Evolutionary conservation across 1,140 invertebrate species (phyloP).

Genomic region (Drosophila rufa): DNA sequence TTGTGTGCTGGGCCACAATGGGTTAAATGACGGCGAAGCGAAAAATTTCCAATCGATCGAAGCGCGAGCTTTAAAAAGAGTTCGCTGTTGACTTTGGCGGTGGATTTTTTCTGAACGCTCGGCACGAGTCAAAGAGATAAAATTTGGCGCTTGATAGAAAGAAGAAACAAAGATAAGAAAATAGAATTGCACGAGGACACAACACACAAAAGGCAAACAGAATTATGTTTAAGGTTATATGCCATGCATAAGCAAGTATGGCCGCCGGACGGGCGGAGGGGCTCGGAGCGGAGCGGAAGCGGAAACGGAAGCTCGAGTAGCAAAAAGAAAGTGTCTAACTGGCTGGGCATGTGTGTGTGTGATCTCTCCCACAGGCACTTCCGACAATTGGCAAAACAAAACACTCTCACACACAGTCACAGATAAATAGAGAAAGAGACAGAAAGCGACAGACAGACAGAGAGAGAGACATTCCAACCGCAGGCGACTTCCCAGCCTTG

Average conservation of each 20-base stretch:
- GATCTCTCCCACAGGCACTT: conserved; percentile 68
- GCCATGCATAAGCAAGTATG: conserved; percentile 82
- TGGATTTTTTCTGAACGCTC: conserved; percentile 1
- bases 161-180: conserved; percentile 54
- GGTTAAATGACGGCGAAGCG: conserved; percentile 24
- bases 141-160: conserved; percentile 55
- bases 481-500: conserved; percentile 29
- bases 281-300: conserved; percentile 62
- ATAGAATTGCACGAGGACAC: conserved; percentile 71
- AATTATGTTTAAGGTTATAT: conserved; percentile 84
- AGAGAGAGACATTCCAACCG: conserved; percentile 22
- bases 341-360: conserved; percentile 49
- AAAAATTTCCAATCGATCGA: conserved; percentile 1
- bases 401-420: conserved; percentile 42
- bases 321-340: conserved; percentile 82
- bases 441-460: neutral
- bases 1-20: conserved; percentile 36
- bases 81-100: conserved; percentile 9
- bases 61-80: conserved; percentile 7
- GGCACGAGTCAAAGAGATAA: conserved; percentile 71
- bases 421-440: conserved; percentile 4
- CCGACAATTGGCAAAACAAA: conserved; percentile 82
- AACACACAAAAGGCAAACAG: conserved; percentile 75
- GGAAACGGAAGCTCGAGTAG: conserved; percentile 79
- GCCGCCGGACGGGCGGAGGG: conserved; percentile 40